Evolutionary conservation across 2,888 invertebrate species (phyloP), one percentile per base, ranked within the genome.

Genomic region (Sphinx pinastri): DNA sequence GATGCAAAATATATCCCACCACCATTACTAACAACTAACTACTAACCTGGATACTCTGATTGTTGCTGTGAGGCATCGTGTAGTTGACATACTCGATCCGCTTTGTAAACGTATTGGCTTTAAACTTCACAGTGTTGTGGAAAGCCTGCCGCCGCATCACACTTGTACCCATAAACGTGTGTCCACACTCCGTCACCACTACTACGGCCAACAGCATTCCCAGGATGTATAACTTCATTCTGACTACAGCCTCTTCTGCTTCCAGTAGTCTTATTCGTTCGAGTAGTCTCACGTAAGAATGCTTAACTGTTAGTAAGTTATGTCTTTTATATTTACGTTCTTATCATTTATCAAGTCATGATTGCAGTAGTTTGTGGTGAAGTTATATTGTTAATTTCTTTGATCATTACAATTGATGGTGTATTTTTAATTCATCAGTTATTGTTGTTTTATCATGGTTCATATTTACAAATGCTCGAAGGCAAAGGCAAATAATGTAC

Each of bases 81-180:
- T 87, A 52, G 90, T 16, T 5, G 73, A 69, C 19, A 59, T 86
- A 84, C 72, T 91, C 90, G 2, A 91, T 77, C n/a, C 88, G 81
- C 73, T 91, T 91, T 52, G 78, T 81, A 31, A 87, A 86, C 5
- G 82, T 49, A 52, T 79, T 79, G 0, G 88, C 74, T 11, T 76
- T 72, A 63, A 79, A 88, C 12, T 84, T 70, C 0, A 73, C 82
- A 8, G 76, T 73, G 4, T 79, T 76, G 25, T 88, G 87, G 52
- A 82, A 86, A 0, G 88, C 78, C 67, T 84, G 2, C 0, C 83
- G 82, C n/a, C 87, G 79, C 2, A 71, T 38, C 0, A 90, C 83
- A 72, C 77, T 91, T 0, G 89, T 88, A 0, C 92, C 92, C 51
- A 89, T 31, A 66, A 92, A 91, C 0, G 84, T 84, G 69, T 90